phyloP scores from a whole-genome alignment of 2,888 invertebrate genomes.

The Lathronympha strigana region DNA sequence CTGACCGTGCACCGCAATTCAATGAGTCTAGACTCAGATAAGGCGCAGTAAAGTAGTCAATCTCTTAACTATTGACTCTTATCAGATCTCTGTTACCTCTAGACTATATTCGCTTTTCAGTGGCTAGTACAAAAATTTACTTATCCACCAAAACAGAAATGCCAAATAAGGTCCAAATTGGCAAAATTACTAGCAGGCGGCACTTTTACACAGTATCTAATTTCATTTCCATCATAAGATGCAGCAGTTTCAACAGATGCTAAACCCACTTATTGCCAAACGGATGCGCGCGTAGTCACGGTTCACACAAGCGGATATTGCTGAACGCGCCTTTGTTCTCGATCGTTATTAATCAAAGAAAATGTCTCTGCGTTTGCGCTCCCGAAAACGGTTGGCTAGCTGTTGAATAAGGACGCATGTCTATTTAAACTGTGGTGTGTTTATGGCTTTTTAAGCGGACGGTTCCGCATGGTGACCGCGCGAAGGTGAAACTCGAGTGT shows the following conservation, averaged over 20 bases:
- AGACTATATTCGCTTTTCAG: too few relatives aligned
- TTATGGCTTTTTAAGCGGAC: background rate
- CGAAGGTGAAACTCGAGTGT: slow-evolving; percentile 30
- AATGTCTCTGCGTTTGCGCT: slow-evolving; percentile 49
- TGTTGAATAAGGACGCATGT: slow-evolving; percentile 43
- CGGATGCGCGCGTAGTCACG: slow-evolving; percentile 48
- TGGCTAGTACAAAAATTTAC: too few relatives aligned
- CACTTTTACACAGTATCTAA: slow-evolving; percentile 4
- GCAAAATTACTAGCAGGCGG: background rate
- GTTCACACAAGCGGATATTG: slow-evolving; percentile 65
- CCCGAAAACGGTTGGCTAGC: slow-evolving; percentile 47
- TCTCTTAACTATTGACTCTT: too few relatives aligned
- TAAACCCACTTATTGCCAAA: slow-evolving; percentile 37
- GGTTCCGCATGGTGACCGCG: slow-evolving; percentile 26
- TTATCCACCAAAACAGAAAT: background rate
- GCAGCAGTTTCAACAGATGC: slow-evolving; percentile 50
- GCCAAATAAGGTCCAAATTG: background rate
- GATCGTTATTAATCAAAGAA: slow-evolving; percentile 57
- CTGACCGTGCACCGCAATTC: background rate
- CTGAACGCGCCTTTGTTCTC: slow-evolving; percentile 60
- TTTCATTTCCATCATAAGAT: slow-evolving; percentile 10
- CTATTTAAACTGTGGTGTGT: background rate
- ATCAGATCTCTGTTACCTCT: too few relatives aligned
- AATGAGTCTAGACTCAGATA: too few relatives aligned
- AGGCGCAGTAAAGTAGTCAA: too few relatives aligned